Conservation (phyloP, 2,888 invertebrate genomes). For the Ceriagrion tenellum region DNA sequence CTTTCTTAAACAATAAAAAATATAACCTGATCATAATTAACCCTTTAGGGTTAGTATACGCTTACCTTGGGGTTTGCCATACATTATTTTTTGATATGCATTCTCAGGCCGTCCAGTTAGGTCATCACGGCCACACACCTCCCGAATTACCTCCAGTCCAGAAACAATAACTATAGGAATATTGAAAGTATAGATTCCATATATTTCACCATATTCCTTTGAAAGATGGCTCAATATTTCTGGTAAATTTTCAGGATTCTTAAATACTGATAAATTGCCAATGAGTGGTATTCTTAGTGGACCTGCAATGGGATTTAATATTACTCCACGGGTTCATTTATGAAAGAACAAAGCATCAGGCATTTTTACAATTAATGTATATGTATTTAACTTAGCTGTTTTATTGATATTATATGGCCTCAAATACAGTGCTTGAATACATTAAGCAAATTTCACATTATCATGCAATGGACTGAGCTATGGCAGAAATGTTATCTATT, state of each 20-base stretch:
- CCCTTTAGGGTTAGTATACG: too few species aligned
- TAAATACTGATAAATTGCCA: background rate
- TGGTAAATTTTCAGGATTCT: background rate
- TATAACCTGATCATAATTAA: too few species aligned
- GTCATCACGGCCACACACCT: slow-evolving; percentile 10
- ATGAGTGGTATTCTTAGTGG: background rate
- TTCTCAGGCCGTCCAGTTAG: slow-evolving; percentile 32
- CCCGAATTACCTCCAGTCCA: slow-evolving; percentile 3
- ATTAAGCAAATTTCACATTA: too few species aligned
- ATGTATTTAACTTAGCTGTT: background rate
- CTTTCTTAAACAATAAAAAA: too few species aligned
- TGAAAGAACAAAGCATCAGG: background rate
- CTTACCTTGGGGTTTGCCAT: background rate
- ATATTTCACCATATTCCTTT: background rate
- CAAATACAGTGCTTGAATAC: too few species aligned
- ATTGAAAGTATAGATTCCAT: background rate
- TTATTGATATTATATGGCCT: too few species aligned
- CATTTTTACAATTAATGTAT: background rate
- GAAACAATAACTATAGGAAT: background rate
- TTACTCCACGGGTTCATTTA: background rate
- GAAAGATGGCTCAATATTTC: background rate
- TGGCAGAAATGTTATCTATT: too few species aligned
- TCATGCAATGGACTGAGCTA: too few species aligned
- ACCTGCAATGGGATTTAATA: background rate
- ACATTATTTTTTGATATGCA: slow-evolving; percentile 1